Evolutionary conservation across 2,888 invertebrate genomes (phyloP).

Genomic region (Nomada fucata): DNA sequence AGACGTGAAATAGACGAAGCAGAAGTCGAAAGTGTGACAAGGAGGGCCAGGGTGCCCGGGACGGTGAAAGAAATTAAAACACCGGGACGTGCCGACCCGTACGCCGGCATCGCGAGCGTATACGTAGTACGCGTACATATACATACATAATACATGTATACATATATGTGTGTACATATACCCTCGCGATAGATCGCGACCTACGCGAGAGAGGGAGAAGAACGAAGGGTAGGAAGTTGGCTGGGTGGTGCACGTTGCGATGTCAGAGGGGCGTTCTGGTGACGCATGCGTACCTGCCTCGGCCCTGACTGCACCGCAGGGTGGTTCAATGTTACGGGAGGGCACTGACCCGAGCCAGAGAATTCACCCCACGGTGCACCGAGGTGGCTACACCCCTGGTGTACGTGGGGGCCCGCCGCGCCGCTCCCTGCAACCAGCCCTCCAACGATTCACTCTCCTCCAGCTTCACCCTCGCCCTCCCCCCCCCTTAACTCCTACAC

Average conservation of each 20-base stretch:
- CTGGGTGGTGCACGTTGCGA: slow-evolving; percentile 71
- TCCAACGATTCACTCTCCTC: slow-evolving; percentile 60
- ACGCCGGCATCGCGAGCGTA: slow-evolving; percentile 42
- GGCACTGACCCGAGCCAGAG: slow-evolving; percentile 83
- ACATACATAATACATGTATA: not conserved
- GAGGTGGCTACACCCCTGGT: slow-evolving; percentile 81
- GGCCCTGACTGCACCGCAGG: slow-evolving; percentile 84
- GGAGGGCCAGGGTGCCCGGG: slow-evolving; percentile 12
- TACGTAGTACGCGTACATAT: not conserved
- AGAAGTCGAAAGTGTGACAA: slow-evolving; percentile 4
- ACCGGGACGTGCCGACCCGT: slow-evolving; percentile 63
- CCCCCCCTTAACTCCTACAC: slow-evolving; percentile 22
- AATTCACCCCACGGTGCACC: slow-evolving; percentile 81
- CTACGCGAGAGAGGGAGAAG: not conserved
- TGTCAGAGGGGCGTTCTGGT: slow-evolving; percentile 67
- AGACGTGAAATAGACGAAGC: slow-evolving; percentile 19
- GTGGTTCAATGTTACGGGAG: slow-evolving; percentile 84
- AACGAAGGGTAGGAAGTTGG: slow-evolving; percentile 51
- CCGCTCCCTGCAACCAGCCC: slow-evolving; percentile 67
- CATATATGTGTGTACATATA: not conserved
- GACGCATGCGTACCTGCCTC: slow-evolving; percentile 79
- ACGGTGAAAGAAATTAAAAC: slow-evolving; percentile 69
- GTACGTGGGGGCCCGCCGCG: slow-evolving; percentile 68
- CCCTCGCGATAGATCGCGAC: slow-evolving; percentile 36
- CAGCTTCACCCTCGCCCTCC: not conserved